Base-by-base conservation (phyloP, 2,113 vertebrate genomes). In the Gambusia affinis region DNA sequence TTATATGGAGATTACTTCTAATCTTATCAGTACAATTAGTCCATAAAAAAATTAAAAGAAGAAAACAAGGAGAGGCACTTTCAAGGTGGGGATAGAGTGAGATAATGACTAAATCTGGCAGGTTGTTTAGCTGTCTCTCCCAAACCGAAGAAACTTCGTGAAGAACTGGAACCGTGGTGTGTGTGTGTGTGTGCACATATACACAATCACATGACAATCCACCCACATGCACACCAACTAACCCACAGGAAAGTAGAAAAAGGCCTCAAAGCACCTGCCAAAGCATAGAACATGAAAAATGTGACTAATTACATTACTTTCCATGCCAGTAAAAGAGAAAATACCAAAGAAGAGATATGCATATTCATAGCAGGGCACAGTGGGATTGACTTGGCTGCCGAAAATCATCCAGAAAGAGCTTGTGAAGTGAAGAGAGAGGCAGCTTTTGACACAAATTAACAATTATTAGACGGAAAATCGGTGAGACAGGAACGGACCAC, bases 231-330 rank as follows among this genome's bases (percentile, higher is more conserved):
- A 3, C 29, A 33, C 14, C 31, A 60, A 67, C 54, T 51, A 30
- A 57, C 62, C 73, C 57, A 61, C 67, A 60, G 44, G 69, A 35
- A 35, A 64, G n/a, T 3, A 30, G 24, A 63, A 72, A 80, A 39
- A 86, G 65, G 81, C 64, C 67, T 76, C 73, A 88, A 87, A 85
- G 84, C 84, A 88, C 88, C 86, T 90, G 88, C 92, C 91, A 92
- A 82, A 78, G 74, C 88, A 85, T 67, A 76, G 85, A 85, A 80
- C 64, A 82, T 76, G 76, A 84, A 74, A 88, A 91, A 87, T 87
- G 83, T 84, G 78, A 89, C 92, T 94, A 93, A 93, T 94, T 95
- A 84, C 78, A 89, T 89, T 85, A 89, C 89, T 90, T 88, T 92
- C 85, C 85, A 85, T 87, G 75, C 85, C 83, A 92, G 83, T 91